Evolutionary conservation across 2,888 invertebrate genomes (phyloP), one percentile per base, ranked within the genome.

Genomic region (Temnothorax rugatulus): DNA sequence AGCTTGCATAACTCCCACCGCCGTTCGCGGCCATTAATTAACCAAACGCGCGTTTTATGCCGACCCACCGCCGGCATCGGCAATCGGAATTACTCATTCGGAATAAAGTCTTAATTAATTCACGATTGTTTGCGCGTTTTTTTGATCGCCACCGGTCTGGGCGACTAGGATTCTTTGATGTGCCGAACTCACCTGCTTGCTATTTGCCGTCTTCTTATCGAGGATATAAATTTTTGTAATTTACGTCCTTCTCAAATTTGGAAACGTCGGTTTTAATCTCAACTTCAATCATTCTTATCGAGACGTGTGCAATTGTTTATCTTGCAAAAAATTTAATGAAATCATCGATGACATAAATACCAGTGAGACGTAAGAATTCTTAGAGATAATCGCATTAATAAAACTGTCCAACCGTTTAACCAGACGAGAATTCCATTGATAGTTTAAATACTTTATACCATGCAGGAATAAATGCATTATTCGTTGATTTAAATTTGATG

Each of bases 31-130:
- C 52, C 74, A 79, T 85, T 85, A 81, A 81, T 86, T 84, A 81
- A 54, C 34, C 64, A 75, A 84, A 83, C 69, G 69, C 63, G 64
- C 64, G 29, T 83, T 74, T 74, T 74, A 52, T 71, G 54, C 44
- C 63, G 61, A 41, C 71, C 13, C 38, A n/a, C 21, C 38, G 21
- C 50, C 25, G 59, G n/a, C 69, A 64, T 63, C 38, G 34, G 69
- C 74, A 44, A 59, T 73, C 85, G 54, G 57, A 69, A 77, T 85
- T 52, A 61, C 52, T 59, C 59, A 21, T 38, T 71, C 21, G 25
- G 54, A 71, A 61, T 79, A 50, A 63, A 69, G 69, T 83, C 81
- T 85, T 81, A 81, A 79, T 79, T 59, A 71, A 86, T 81, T 86
- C 64, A 13, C 61, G 73, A 79, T 85, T 84, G 57, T 84, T 75